Base-by-base conservation (phyloP, 2,797 vertebrate species). In the Sebastes elongatus region DNA sequence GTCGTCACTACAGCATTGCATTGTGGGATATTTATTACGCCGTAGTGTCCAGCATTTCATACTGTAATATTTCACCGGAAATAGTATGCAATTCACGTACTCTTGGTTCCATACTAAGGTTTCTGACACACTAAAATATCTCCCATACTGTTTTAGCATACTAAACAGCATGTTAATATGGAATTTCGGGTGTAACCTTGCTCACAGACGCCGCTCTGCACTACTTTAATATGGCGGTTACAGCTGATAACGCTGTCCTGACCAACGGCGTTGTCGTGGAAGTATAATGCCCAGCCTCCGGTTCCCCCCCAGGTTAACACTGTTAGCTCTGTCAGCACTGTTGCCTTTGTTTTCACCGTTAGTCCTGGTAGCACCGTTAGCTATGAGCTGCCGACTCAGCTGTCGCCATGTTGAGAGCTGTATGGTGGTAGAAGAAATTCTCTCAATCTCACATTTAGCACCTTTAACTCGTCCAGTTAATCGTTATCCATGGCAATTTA, bases 401-500 rank as follows among this genome's bases (percentile, higher is more conserved):
- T 53, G 20, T 53, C 20, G 4, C 9, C 20, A 53, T 53, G 49
- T 53, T 53, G 49, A 53, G 8, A 53, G 49, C 49, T 8, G 20
- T 53, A 20, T n/a, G 8, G 7, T 18, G 18, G 49, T 4, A 53
- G 18, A n/a, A n/a, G 20, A 53, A 53, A 53, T 1, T 22, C n/a
- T 22, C n/a, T 18, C 9, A 53, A 53, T 53, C 52, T 53, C 20
- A 22, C 52, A 53, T 52, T n/a, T 52, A 52, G 18, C 46, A 52
- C 46, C 52, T 53, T 53, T 53, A 10, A 53, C 52, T 22, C 7
- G 14, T 75, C 25, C 20, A 77, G 38, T 67, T 88, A 78, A 81
- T 80, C 46, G 55, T 81, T 63, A 93, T 83, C 52, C 63, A 78
- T 80, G 20, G 82, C 9, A 68, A 14, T 53, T 55, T 74, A 53